Evolutionary conservation across 92 coral and sea anemone species (phyloP).

Genomic region (Zoanthus gigantus): DNA sequence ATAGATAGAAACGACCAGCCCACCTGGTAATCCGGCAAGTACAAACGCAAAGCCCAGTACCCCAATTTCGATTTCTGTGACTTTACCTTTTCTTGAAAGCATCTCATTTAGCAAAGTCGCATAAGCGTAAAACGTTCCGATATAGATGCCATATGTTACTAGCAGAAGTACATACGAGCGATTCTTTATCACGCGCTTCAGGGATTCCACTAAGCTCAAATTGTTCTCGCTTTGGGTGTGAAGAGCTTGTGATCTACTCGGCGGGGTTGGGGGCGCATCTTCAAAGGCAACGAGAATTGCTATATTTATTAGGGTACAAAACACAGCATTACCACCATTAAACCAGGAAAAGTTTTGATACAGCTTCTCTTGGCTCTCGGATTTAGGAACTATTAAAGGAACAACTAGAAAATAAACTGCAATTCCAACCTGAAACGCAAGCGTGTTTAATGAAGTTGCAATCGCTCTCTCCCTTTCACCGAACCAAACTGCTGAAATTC

Average conservation of each 20-base stretch:
- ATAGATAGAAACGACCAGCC: conserved; percentile 65
- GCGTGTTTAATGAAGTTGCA: conserved; percentile 68
- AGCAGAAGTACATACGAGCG: conserved; percentile 60
- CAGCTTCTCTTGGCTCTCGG: conserved; percentile 10
- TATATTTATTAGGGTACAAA: conserved; percentile 60
- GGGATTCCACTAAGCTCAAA: conserved; percentile 56
- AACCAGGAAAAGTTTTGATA: conserved; percentile 52
- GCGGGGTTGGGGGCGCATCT: conserved; percentile 69
- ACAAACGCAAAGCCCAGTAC: conserved; percentile 59
- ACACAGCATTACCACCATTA: conserved; percentile 58
- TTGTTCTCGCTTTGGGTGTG: conserved; percentile 43
- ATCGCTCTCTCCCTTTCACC: conserved; percentile 71
- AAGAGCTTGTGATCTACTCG: conserved; percentile 75
- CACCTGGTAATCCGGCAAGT: conserved; percentile 76
- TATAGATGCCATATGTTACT: conserved; percentile 65
- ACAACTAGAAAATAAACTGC: conserved; percentile 66
- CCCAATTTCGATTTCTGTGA: conserved; percentile 56
- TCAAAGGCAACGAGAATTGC: conserved; percentile 66
- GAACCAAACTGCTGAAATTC: conserved; percentile 78
- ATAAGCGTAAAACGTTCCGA: conserved; percentile 62
- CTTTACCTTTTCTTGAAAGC: conserved; percentile 54
- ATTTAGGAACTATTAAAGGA: conserved; percentile 53
- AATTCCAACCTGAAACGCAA: conserved; percentile 71
- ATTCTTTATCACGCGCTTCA: conserved; percentile 49
- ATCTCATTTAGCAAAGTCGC: conserved; percentile 67